Conservation (phyloP, 2,888 invertebrate genomes). For the Itoplectis maculator region DNA sequence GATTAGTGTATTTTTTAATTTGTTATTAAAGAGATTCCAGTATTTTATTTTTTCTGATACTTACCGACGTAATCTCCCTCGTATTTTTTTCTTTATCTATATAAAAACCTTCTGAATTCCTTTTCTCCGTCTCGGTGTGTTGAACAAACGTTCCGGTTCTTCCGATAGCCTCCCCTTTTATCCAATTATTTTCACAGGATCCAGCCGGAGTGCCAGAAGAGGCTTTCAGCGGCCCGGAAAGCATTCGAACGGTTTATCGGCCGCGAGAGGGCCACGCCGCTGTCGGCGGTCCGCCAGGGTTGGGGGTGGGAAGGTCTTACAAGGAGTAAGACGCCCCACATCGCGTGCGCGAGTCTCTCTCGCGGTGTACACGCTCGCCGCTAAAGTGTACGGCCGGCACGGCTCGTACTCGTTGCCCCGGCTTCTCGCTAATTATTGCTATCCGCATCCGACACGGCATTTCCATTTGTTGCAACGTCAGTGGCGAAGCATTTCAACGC, state of each 20-base stretch:
- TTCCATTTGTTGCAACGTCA: too few species aligned
- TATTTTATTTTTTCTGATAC: background rate
- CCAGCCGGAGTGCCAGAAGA: conserved; percentile 59
- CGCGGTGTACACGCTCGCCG: background rate
- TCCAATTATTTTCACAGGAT: conserved; percentile 71
- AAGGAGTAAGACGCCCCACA: background rate
- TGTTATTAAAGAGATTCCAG: background rate
- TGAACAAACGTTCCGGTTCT: conserved; percentile 2
- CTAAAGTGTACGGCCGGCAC: background rate
- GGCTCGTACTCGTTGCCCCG: too few species aligned
- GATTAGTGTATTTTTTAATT: background rate
- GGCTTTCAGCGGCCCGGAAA: conserved; percentile 71
- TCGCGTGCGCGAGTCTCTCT: background rate
- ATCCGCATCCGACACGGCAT: too few species aligned
- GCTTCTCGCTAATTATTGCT: too few species aligned
- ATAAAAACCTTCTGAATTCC: background rate
- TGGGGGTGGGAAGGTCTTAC: background rate
- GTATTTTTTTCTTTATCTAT: background rate
- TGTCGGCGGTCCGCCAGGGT: too few species aligned
- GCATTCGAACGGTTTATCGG: conserved; percentile 71
- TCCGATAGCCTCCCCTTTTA: conserved; percentile 55
- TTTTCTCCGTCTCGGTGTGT: background rate
- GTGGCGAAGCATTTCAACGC: too few species aligned
- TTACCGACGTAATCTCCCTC: background rate
- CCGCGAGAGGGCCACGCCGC: conserved; percentile 37